phyloP scores from a whole-genome alignment of 2,113 vertebrate genomes.

The Gavialis gangeticus region DNA sequence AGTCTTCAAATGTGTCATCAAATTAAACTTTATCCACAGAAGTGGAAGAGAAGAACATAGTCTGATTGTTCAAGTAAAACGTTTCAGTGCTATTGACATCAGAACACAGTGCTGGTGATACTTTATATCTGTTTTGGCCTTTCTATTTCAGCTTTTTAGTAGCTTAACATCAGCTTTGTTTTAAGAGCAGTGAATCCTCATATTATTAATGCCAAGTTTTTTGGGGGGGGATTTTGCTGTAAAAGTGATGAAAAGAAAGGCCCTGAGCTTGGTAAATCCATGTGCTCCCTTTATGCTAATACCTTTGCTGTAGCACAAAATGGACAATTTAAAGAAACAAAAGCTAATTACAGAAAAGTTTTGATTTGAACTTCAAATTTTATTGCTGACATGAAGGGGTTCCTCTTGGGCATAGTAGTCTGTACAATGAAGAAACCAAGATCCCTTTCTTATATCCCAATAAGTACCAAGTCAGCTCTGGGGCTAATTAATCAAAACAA shows the following conservation, averaged over 20 bases:
- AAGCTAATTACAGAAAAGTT: conserved; percentile 38
- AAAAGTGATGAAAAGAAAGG: neutral
- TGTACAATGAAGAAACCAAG: conserved; percentile 54
- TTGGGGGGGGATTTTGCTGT: neutral
- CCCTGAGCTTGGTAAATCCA: neutral
- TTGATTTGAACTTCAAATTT: conserved; percentile 66
- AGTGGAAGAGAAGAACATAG: neutral
- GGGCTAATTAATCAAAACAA: conserved; percentile 82
- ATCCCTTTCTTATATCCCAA: conserved; percentile 46
- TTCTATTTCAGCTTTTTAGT: neutral
- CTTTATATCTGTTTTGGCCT: no score
- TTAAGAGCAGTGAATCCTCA: neutral
- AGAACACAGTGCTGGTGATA: neutral
- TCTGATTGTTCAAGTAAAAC: neutral
- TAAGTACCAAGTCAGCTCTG: conserved; percentile 73
- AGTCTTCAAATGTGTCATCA: neutral
- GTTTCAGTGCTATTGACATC: neutral
- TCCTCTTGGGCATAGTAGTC: conserved; percentile 47
- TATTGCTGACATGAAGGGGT: conserved; percentile 51
- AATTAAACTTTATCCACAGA: neutral
- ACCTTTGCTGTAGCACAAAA: neutral
- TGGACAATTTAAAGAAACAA: neutral
- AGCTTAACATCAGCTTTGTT: neutral
- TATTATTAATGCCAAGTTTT: neutral
- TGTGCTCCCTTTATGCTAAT: neutral